phyloP scores from a whole-genome alignment of 1,140 invertebrate species.

The Oscheius sp. region DNA sequence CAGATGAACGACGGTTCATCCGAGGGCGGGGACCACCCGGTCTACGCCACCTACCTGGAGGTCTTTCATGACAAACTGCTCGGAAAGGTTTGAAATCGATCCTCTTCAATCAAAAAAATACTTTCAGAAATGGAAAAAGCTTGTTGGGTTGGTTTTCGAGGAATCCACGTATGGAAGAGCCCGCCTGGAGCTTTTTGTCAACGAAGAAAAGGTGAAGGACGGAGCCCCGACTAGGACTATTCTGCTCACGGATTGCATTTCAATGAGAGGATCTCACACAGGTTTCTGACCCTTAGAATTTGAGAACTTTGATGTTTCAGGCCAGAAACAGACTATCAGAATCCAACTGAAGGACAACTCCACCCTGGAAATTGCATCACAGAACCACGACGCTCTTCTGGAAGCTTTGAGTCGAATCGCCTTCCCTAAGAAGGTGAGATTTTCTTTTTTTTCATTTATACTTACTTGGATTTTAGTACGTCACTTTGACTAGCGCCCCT shows the following conservation, averaged over 20 bases:
- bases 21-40: neutral
- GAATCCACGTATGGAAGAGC: neutral
- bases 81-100: constrained; percentile 2
- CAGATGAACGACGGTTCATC: neutral
- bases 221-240: neutral
- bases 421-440: constrained; percentile 23
- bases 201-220: neutral
- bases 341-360: neutral
- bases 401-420: neutral
- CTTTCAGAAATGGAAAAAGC: constrained; percentile 11
- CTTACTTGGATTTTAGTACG: neutral
- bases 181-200: neutral
- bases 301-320: neutral
- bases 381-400: neutral
- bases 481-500: too few species aligned
- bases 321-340: neutral
- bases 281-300: neutral
- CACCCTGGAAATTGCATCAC: neutral
- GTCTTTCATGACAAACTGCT: constrained; percentile 22
- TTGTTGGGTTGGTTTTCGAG: neutral
- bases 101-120: constrained; percentile 6
- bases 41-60: constrained; percentile 8
- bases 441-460: constrained; percentile 18
- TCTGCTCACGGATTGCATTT: constrained; percentile 3
- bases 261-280: neutral